Evolutionary conservation across 2,797 vertebrate species (phyloP), one percentile per base, ranked within the genome.

Genomic region (Onychomys torridus): DNA sequence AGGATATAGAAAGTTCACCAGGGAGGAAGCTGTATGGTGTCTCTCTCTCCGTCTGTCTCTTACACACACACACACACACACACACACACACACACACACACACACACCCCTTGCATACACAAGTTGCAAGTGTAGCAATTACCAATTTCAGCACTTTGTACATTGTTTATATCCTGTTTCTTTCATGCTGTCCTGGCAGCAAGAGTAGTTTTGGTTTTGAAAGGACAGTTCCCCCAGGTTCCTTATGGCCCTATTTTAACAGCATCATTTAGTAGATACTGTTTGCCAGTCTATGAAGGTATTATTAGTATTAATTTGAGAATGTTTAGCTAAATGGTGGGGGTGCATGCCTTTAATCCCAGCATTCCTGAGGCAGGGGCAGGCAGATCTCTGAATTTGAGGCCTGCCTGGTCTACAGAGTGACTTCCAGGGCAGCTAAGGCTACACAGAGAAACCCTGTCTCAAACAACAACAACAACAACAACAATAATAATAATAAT

Each of bases 271-370:
- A 46, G 46, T 78, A 93, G 85, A 90, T 59, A 89, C 3, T 71
- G 10, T 46, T 55, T 95, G 55, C 25, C 43, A 61, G 82, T 83
- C n/a, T 73, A 90, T 75, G 34, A 86, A 63, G 9, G 11, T 88
- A 92, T 90, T 93, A 40, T 92, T 87, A 71, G 46, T 37, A 87
- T 88, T 93, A 40, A 87, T 84, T 95, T 21, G 52, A 93, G 57
- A 88, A 85, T 82, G 69, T 93, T 78, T 81, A 73, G 37, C 23
- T 25, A 25, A 37, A 37, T 23, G 9, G 19, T 73, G 69, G 69
- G 23, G n/a, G 69, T 14, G 1, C 7, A 21, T 0, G 37, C 37
- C 71, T 75, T 75, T 75, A 40, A 75, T 75, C 21, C 37, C 37
- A 75, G 71, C 71, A 75, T 40, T 75, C 37, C 23, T 6, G 71